phyloP scores from a whole-genome alignment of 1,140 invertebrate genomes.

The Saccostrea glomerata region DNA sequence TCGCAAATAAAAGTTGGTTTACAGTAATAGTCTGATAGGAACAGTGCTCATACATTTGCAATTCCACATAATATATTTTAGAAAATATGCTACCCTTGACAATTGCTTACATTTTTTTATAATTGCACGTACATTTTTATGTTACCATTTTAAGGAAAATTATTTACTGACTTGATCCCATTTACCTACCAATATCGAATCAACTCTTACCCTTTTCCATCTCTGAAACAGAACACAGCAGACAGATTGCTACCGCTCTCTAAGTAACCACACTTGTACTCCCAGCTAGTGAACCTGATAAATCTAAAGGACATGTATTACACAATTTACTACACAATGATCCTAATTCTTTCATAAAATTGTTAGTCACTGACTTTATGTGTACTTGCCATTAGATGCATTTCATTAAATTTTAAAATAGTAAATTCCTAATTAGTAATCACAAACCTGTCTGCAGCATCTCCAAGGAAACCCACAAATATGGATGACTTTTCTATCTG shows the following conservation, averaged over 20 bases:
- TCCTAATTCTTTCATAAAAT: neutral
- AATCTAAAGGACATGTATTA: neutral
- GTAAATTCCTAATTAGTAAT: neutral
- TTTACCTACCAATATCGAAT: neutral
- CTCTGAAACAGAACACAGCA: conserved; percentile 73
- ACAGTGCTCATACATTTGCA: no score
- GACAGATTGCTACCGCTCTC: conserved; percentile 70
- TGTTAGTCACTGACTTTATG: no score
- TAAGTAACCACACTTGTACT: conserved; percentile 72
- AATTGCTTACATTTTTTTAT: no score
- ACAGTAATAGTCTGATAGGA: no score
- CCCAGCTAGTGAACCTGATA: conserved; percentile 69
- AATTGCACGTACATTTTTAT: no score
- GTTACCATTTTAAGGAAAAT: no score
- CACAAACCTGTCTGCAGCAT: conserved; percentile 69
- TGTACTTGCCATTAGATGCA: no score
- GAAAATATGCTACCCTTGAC: no score
- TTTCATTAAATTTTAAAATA: no score
- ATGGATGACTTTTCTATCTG: conserved; percentile 71
- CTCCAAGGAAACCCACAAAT: conserved; percentile 73
- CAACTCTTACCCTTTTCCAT: conserved; percentile 65
- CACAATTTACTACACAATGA: neutral
- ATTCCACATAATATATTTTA: no score
- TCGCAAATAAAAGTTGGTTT: no score
- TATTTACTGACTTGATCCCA: no score